Evolutionary conservation across 2,797 vertebrate genomes (phyloP).

Genomic region (Pyrocephalus nanus): DNA sequence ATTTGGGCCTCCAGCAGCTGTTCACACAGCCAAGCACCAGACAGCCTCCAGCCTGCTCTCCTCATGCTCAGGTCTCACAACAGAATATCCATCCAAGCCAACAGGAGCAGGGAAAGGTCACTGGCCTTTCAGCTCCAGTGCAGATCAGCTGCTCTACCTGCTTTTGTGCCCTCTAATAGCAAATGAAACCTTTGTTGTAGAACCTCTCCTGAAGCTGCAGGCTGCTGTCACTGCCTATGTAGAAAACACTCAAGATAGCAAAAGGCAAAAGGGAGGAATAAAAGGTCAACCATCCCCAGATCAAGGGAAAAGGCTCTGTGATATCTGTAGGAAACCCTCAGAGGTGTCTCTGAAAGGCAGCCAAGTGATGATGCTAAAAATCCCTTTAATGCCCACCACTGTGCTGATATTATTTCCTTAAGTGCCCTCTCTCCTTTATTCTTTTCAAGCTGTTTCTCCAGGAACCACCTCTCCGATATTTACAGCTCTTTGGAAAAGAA

Average conservation of each 20-base stretch:
- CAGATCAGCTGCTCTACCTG: neutral
- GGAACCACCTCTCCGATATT: slow-evolving; percentile 5
- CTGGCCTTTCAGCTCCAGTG: neutral
- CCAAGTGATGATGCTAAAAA: neutral
- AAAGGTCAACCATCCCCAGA: neutral
- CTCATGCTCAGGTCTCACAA: neutral
- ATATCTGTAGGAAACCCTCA: neutral
- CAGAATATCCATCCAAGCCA: neutral
- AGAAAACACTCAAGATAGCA: neutral
- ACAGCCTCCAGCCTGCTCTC: neutral
- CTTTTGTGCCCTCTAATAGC: neutral
- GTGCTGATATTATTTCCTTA: slow-evolving; percentile 3
- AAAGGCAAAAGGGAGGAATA: neutral
- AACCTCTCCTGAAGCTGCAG: neutral
- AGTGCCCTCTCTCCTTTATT: neutral
- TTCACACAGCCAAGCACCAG: neutral
- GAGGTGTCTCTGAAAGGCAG: neutral
- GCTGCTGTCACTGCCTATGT: neutral
- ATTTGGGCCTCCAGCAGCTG: neutral
- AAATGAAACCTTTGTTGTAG: neutral
- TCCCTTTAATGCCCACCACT: neutral
- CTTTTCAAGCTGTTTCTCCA: neutral
- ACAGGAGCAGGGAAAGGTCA: neutral
- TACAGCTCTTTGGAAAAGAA: slow-evolving; percentile 4
- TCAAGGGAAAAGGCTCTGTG: neutral